Evolutionary conservation across 2,113 vertebrate genomes (phyloP).

Genomic region (Hippopotamus amphibius): DNA sequence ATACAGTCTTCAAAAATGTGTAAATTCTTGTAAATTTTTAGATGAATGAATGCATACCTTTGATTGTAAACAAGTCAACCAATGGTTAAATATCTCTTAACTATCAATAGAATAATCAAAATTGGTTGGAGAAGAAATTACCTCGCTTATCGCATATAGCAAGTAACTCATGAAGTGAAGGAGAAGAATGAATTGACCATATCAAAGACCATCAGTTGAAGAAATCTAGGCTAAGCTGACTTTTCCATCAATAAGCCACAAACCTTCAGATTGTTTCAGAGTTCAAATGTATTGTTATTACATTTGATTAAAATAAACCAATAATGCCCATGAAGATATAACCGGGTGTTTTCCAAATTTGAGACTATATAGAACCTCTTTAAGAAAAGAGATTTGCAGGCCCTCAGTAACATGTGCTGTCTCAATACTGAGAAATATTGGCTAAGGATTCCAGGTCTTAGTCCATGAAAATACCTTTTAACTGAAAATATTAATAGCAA

Average conservation of each 20-base stretch:
- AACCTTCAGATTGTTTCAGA: background rate
- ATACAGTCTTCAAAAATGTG: background rate
- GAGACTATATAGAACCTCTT: background rate
- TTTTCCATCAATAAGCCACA: background rate
- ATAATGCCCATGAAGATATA: background rate
- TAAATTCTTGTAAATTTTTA: background rate
- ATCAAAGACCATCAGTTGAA: background rate
- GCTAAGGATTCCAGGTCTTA: background rate
- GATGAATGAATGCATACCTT: background rate
- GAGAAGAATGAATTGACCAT: background rate
- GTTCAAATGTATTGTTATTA: background rate
- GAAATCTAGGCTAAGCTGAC: background rate
- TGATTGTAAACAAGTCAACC: background rate
- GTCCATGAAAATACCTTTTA: background rate
- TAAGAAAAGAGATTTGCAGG: background rate
- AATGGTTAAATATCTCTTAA: background rate
- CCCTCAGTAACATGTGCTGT: background rate
- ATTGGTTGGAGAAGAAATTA: background rate
- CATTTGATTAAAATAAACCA: background rate
- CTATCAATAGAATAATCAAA: background rate
- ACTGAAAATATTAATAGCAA: background rate
- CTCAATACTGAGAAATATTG: constrained; percentile 40
- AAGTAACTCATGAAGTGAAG: background rate
- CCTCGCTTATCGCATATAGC: background rate
- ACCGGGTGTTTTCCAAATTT: background rate